A percentile compares a stretch with the other conserved stretches of the same genome.
Conservation (phyloP, 2,113 vertebrate genomes). For the Cyprinodon variegatus region DNA sequence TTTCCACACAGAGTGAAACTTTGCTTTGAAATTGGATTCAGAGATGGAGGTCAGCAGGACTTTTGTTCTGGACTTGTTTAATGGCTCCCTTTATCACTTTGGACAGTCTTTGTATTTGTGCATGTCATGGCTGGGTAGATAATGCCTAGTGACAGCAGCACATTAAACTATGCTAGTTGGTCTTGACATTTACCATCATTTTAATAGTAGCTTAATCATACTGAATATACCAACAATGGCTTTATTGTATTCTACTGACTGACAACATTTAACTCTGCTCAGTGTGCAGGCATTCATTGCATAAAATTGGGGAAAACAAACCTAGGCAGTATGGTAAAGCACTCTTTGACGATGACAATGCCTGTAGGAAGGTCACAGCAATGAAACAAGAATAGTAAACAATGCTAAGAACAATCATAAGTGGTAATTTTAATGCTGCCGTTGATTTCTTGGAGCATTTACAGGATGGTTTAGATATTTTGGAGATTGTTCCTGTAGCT, state of each 20-base stretch:
- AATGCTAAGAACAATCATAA: neutral
- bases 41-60: neutral
- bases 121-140: neutral
- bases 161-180: neutral
- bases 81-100: neutral
- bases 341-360: too few relatives aligned
- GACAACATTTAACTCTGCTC: neutral
- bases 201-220: neutral
- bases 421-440: too few relatives aligned
- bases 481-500: too few relatives aligned
- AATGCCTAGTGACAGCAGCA: neutral
- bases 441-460: neutral
- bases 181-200: neutral
- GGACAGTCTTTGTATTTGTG: constrained; percentile 16
- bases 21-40: neutral
- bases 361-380: too few relatives aligned
- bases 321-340: too few relatives aligned
- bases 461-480: too few relatives aligned
- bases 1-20: neutral
- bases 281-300: neutral
- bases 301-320: neutral
- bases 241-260: neutral
- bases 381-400: too few relatives aligned
- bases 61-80: neutral
- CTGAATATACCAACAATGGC: neutral